Base-by-base conservation (phyloP, 2,797 vertebrate genomes). In the Lacerta viridis region DNA sequence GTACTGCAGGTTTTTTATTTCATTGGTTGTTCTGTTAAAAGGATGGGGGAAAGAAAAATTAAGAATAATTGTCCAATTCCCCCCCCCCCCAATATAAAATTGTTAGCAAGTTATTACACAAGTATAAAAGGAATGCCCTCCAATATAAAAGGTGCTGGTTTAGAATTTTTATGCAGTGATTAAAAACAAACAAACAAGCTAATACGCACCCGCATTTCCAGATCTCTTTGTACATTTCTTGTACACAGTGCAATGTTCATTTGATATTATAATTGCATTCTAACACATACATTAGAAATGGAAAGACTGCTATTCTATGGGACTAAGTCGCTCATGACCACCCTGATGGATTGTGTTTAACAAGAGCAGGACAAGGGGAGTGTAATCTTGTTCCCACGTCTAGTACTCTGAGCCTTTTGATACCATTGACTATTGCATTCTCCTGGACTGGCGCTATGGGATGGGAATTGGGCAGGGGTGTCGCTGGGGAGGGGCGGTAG, bases 1-100 rank as follows among this genome's bases (percentile, higher is more conserved):
- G 93, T 99, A 99, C 97, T 99, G 99, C 92, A 99, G 96, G 96
- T 99, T 99, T 98, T 99, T 99, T 88, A 99, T 99, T 97, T 99
- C 99, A 96, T 99, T 99, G 97, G 98, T 99, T 94, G 98, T 99
- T 97, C 99, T 99, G 95, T 27, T 2, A 59, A 86, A 89, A n/a
- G 77, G 13, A 36, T 43, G 27, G 11, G 39, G 92, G 83, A 90
- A 85, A 80, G 36, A 92, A 84, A 91, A 85, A 83, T 7, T 17
- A 80, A 8, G 82, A 29, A 81, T 8, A 80, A 43, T 10, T 27
- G 43, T 82, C 83, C 20, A 61, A 20, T 61, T 78, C 4, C 13
- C 17, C 29, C 18, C 36, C 36, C 80, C 46, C 66, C 46, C 33
- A 33, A 68, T 85, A 50, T 20, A 46, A 9, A 29, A 64, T 39